A percentile compares a stretch with the other conserved stretches of the same genome.
These are phyloP conservation scores for Melitaea athalia DNA, from an alignment of 2,888 invertebrate genomes.

Conservation along the genomic window DNA sequence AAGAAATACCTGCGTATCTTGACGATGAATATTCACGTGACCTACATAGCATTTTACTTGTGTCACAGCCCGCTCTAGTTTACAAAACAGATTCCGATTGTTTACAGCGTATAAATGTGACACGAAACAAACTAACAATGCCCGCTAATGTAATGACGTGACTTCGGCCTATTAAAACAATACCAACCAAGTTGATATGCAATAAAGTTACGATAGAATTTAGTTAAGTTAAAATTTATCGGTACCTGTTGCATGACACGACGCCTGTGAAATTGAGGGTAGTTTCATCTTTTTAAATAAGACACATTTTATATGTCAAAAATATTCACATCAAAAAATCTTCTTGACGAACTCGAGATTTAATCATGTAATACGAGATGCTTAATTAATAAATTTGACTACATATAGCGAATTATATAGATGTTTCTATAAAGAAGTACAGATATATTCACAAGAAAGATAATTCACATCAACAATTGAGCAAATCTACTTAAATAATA, in stretches of 20 bases:
- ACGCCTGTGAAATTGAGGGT: not conserved
- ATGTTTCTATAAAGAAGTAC: not conserved
- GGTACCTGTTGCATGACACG: not conserved
- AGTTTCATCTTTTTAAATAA: not conserved
- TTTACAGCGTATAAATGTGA: constrained; percentile 43
- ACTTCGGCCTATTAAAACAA: constrained; percentile 3
- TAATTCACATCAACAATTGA: constrained; percentile 63
- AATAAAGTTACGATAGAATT: constrained; percentile 10
- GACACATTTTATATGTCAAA: too few relatives aligned
- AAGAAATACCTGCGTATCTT: constrained; percentile 23
- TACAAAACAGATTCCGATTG: constrained; percentile 47
- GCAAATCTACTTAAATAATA: constrained; percentile 60
- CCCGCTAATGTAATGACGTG: constrained; percentile 7
- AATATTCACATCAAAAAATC: not conserved
- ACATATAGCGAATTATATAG: constrained; percentile 2
- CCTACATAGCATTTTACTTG: constrained; percentile 38
- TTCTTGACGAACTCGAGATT: constrained; percentile 3
- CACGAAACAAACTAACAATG: constrained; percentile 33
- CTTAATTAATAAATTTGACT: not conserved
- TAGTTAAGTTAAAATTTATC: constrained; percentile 3
- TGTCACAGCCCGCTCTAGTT: constrained; percentile 46
- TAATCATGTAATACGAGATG: not conserved
- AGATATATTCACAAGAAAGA: constrained; percentile 18
- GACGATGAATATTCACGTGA: constrained; percentile 46
- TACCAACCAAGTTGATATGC: constrained; percentile 18